phyloP scores from a whole-genome alignment of 2,113 vertebrate genomes.

The Crotophaga sulcirostris region DNA sequence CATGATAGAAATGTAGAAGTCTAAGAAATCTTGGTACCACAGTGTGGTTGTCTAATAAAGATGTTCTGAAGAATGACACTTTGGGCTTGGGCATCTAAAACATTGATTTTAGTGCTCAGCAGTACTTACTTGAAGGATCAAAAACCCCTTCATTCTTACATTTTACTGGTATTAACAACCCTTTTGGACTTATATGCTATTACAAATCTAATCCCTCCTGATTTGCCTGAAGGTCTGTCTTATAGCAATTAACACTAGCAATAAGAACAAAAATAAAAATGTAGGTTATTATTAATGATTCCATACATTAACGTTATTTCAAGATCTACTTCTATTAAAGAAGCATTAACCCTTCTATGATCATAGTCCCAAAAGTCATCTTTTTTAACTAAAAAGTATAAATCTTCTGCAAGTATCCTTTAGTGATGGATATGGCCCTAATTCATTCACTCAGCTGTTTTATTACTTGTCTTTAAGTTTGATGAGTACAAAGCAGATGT shows the following conservation, averaged over 20 bases:
- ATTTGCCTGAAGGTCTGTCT: not conserved
- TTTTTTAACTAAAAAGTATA: not conserved
- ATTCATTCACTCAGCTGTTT: conserved; percentile 74
- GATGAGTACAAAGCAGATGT: conserved; percentile 75
- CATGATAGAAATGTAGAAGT: not conserved
- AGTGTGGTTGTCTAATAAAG: not conserved
- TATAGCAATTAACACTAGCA: not conserved
- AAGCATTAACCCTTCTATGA: not conserved
- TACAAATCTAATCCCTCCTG: not conserved
- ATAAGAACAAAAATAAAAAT: not conserved
- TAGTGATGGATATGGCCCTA: conserved; percentile 63
- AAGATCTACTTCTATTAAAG: not conserved
- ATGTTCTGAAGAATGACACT: not conserved
- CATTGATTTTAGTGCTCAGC: not conserved
- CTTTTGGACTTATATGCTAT: not conserved
- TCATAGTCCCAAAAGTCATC: not conserved
- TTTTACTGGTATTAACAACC: not conserved
- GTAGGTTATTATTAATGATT: not conserved
- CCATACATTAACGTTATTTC: not conserved
- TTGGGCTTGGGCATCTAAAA: not conserved
- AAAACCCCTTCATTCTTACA: not conserved
- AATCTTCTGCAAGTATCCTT: conserved; percentile 32
- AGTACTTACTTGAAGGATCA: not conserved
- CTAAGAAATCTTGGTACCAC: not conserved
- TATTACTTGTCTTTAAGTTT: conserved; percentile 77